These are phyloP conservation scores for Papilio polytes DNA, from an alignment of 1,140 invertebrate genomes.

Conservation along the genomic window DNA sequence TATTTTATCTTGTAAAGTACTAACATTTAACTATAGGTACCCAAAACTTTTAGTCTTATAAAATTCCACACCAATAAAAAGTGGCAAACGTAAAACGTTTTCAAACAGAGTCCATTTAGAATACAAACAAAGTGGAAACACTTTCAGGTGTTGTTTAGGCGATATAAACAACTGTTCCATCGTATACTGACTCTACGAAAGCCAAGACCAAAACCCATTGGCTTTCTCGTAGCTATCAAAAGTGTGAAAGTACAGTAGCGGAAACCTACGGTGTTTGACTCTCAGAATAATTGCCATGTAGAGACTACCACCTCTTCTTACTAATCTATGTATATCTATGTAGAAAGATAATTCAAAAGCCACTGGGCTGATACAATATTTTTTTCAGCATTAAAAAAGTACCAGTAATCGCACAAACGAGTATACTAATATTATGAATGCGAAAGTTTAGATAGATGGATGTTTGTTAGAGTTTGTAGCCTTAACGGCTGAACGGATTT, in stretches of 20 bases:
- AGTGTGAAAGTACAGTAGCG: neutral
- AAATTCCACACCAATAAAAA: conserved; percentile 13
- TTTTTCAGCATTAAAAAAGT: too few species aligned
- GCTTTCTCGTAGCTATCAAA: neutral
- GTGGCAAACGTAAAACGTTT: neutral
- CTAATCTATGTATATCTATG: too few species aligned
- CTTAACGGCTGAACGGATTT: too few species aligned
- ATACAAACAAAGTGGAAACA: conserved; percentile 22
- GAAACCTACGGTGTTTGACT: too few species aligned
- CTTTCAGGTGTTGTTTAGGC: conserved; percentile 8
- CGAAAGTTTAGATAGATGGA: too few species aligned
- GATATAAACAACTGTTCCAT: neutral
- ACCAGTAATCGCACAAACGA: too few species aligned
- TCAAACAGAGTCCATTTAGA: neutral
- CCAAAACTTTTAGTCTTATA: neutral
- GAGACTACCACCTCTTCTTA: too few species aligned
- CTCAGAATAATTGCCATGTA: too few species aligned
- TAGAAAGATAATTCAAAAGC: too few species aligned
- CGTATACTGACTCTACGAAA: conserved; percentile 1
- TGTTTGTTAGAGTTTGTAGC: too few species aligned
- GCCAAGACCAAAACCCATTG: neutral
- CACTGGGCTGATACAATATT: too few species aligned
- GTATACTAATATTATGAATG: too few species aligned
- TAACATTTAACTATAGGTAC: neutral
- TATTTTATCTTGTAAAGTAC: neutral